phyloP scores from a whole-genome alignment of 2,888 invertebrate genomes.

The Eristalis intricaria region DNA sequence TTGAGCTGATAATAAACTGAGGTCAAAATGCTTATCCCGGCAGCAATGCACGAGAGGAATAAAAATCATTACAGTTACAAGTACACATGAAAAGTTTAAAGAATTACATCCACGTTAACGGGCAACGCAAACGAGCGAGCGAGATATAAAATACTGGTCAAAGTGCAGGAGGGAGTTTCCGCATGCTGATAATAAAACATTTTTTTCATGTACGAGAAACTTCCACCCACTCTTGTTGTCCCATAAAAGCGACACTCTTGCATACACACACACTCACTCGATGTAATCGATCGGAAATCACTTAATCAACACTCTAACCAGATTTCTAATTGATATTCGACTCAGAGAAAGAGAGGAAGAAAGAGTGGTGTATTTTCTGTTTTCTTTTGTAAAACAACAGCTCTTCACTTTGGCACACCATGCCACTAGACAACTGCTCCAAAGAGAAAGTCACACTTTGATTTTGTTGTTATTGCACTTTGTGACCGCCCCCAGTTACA shows the following conservation, averaged over 20 bases:
- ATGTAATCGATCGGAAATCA: constrained; percentile 54
- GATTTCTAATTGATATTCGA: constrained; percentile 65
- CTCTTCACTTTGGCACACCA: constrained; percentile 15
- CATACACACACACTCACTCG: neutral
- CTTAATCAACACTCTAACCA: constrained; percentile 49
- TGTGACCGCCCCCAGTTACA: constrained; percentile 62
- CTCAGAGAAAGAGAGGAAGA: constrained; percentile 19
- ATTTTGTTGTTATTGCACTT: constrained; percentile 40
- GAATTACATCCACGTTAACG: neutral
- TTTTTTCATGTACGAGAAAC: constrained; percentile 16
- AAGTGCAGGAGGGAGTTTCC: constrained; percentile 32
- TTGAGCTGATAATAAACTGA: constrained; percentile 15
- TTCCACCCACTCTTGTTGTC: neutral
- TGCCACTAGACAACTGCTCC: constrained; percentile 34
- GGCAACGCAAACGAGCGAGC: neutral
- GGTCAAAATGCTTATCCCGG: neutral
- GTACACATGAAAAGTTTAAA: neutral
- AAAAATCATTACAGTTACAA: neutral
- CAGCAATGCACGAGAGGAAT: neutral
- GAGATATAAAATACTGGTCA: neutral
- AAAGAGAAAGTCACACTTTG: constrained; percentile 58
- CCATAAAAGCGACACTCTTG: neutral
- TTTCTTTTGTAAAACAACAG: constrained; percentile 5
- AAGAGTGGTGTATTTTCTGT: neutral
- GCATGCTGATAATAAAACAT: constrained; percentile 17